Evolutionary conservation across 2,888 invertebrate species (phyloP).

Genomic region (Flexamia atlantica): DNA sequence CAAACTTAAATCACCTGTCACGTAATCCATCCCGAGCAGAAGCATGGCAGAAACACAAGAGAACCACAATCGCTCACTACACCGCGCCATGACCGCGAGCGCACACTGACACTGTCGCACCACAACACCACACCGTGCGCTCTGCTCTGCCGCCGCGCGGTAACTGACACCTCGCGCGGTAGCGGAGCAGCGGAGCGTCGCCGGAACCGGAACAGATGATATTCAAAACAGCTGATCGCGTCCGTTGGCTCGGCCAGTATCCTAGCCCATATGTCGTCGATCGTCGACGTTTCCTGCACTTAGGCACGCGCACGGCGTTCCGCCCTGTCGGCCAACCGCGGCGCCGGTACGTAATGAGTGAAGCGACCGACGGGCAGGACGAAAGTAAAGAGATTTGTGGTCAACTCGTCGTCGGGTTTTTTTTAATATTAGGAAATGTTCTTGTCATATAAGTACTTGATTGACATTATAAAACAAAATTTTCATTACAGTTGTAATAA

Average conservation of each 20-base stretch:
- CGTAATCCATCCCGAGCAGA: neutral
- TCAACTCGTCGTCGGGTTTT: too few species aligned
- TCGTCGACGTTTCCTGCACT: slow-evolving; percentile 39
- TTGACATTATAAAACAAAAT: too few species aligned
- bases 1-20: neutral
- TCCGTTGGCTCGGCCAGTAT: slow-evolving; percentile 36
- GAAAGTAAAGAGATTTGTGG: too few species aligned
- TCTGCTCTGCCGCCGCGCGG: neutral
- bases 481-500: too few species aligned
- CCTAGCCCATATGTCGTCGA: slow-evolving; percentile 30
- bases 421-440: too few species aligned
- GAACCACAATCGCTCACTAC: neutral
- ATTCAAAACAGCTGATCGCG: slow-evolving; percentile 45
- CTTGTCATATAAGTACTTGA: too few species aligned
- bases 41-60: neutral
- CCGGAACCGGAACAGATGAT: slow-evolving; percentile 32
- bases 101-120: neutral
- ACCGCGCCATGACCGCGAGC: neutral
- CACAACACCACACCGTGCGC: slow-evolving; percentile 3
- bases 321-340: neutral
- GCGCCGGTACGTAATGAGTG: slow-evolving; percentile 16
- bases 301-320: slow-evolving; percentile 35
- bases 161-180: neutral
- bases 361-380: neutral
- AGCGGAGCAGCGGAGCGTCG: neutral